phyloP scores from a whole-genome alignment of 2,113 vertebrate species.

The Larimichthys polyactis region DNA sequence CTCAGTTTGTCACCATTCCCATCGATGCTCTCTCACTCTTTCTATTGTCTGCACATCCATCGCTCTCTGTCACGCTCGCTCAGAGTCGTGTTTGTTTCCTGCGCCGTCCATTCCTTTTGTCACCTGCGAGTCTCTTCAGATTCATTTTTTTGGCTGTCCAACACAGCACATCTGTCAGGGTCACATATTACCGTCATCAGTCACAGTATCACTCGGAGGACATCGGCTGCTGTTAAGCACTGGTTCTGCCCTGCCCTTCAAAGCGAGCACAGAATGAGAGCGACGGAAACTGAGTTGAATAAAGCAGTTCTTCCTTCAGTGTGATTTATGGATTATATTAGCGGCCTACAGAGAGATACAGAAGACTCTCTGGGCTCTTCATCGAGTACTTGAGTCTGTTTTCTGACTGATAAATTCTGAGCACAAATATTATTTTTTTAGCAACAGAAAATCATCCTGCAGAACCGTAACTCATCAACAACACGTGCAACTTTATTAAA shows the following conservation, averaged over 20 bases:
- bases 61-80: constrained; percentile 5
- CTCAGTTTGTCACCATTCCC: constrained; percentile 46
- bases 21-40: constrained; percentile 15
- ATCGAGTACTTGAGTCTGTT: not conserved
- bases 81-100: not conserved
- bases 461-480: not conserved
- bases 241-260: not conserved
- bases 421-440: not conserved
- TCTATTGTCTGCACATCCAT: constrained; percentile 38
- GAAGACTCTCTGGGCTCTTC: not conserved
- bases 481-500: not conserved
- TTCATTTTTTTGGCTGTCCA: not conserved
- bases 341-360: not conserved
- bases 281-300: not conserved
- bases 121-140: not conserved
- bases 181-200: not conserved
- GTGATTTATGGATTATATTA: constrained; percentile 7
- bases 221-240: not conserved
- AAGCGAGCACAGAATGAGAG: not conserved
- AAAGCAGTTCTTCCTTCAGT: not conserved
- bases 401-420: not conserved
- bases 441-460: not conserved
- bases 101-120: not conserved
- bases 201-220: not conserved
- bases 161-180: constrained; percentile 6